phyloP scores from a whole-genome alignment of 2,113 vertebrate genomes.

The Hiodon alosoides region DNA sequence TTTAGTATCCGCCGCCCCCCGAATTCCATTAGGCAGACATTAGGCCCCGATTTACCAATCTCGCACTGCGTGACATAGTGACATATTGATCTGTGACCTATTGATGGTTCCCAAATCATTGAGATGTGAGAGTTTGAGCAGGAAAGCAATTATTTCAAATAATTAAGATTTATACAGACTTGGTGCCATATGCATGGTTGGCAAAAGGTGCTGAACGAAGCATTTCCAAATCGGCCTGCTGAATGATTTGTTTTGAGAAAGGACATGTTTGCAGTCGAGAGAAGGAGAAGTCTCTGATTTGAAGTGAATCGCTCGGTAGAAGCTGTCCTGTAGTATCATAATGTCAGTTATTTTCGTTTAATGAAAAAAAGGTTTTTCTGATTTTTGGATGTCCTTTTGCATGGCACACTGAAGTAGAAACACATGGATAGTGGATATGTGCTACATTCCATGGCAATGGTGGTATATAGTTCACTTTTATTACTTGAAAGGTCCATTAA shows the following conservation, averaged over 20 bases:
- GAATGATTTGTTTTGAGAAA: neutral
- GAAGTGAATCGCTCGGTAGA: too few relatives aligned
- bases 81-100: slow-evolving; percentile 34
- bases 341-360: too few relatives aligned
- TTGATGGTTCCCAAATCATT: slow-evolving; percentile 25
- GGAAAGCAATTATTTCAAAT: slow-evolving; percentile 18
- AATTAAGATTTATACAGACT: slow-evolving; percentile 21
- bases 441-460: too few relatives aligned
- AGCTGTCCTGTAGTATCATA: too few relatives aligned
- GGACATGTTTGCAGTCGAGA: too few relatives aligned
- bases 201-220: neutral
- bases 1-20: neutral
- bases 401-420: too few relatives aligned
- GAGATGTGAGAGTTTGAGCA: slow-evolving; percentile 16
- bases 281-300: too few relatives aligned
- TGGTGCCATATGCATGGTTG: slow-evolving; percentile 6
- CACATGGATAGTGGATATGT: too few relatives aligned
- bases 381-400: too few relatives aligned
- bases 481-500: too few relatives aligned
- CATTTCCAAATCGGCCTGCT: neutral
- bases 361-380: too few relatives aligned
- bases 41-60: slow-evolving; percentile 20
- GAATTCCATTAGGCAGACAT: slow-evolving; percentile 12
- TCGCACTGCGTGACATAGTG: slow-evolving; percentile 16
- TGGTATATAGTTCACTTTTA: too few relatives aligned